Percentiles rank a stretch among this genome's conserved stretches.
Evolutionary conservation across 2,888 invertebrate species (phyloP).

Genomic region (Heteropelma amictum): DNA sequence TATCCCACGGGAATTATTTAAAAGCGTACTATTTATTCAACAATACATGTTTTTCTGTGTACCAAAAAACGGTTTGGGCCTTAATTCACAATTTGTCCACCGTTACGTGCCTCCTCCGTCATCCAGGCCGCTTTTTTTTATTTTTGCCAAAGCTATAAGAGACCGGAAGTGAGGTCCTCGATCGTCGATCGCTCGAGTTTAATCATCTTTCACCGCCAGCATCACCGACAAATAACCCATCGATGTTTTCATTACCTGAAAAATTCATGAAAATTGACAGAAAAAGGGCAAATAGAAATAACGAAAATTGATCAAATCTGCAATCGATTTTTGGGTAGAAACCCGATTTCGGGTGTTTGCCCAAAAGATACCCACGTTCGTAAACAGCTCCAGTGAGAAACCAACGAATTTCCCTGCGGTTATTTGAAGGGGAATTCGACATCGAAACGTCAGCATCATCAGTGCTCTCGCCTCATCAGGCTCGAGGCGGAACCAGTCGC

Average conservation of each 20-base stretch:
- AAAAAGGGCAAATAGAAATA: not conserved
- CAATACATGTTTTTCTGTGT: too few relatives aligned
- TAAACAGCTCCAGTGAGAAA: conserved; percentile 64
- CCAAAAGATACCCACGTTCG: conserved; percentile 57
- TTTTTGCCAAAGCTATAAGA: too few relatives aligned
- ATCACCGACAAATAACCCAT: conserved; percentile 60
- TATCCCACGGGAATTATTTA: too few relatives aligned
- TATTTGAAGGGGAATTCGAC: conserved; percentile 60
- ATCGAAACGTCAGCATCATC: conserved; percentile 58
- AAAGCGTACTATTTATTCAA: too few relatives aligned
- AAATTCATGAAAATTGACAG: not conserved
- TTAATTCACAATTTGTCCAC: too few relatives aligned
- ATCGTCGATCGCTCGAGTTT: not conserved
- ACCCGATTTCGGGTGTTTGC: not conserved
- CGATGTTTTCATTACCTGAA: conserved; percentile 58
- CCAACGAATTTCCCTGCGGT: conserved; percentile 66
- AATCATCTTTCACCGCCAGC: conserved; percentile 49
- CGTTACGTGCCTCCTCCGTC: too few relatives aligned
- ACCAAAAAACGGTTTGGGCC: too few relatives aligned
- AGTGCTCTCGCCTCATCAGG: conserved; percentile 54
- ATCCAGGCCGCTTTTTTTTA: too few relatives aligned
- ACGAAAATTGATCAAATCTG: not conserved
- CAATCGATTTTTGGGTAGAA: not conserved
- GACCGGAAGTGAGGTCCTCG: too few relatives aligned
- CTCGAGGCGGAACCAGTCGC: conserved; percentile 63